A percentile compares a stretch with the other conserved stretches of the same genome.
Evolutionary conservation across 2,797 vertebrate species (phyloP).

Genomic region (Chelidonichthys spinosus): DNA sequence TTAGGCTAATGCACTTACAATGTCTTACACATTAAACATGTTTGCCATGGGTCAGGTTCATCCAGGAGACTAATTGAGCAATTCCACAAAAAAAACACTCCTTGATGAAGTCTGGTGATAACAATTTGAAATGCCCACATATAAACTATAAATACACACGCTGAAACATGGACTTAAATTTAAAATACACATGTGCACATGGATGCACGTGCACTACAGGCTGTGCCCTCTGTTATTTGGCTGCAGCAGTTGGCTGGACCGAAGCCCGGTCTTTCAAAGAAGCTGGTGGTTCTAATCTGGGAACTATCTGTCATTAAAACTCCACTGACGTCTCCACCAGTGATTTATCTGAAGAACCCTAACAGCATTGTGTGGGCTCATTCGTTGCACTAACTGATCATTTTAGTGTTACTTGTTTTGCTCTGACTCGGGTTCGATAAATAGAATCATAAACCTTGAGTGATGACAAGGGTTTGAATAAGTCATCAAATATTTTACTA

Average conservation of each 20-base stretch:
- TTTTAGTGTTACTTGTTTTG: conserved; percentile 10
- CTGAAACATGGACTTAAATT: neutral
- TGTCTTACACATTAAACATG: conserved; percentile 70
- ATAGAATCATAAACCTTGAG: neutral
- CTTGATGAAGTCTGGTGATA: conserved; percentile 20
- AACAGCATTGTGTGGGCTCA: conserved; percentile 3
- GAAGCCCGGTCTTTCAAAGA: conserved; percentile 21
- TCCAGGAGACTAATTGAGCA: conserved; percentile 60
- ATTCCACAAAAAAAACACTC: conserved; percentile 45
- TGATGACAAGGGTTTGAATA: neutral
- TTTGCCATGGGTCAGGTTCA: conserved; percentile 56
- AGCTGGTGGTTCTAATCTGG: conserved; percentile 33
- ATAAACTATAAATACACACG: neutral
- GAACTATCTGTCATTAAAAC: conserved; percentile 29
- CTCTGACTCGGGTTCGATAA: neutral
- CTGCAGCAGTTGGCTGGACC: conserved; percentile 12
- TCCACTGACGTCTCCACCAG: neutral
- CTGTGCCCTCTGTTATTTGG: conserved; percentile 16
- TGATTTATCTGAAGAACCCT: conserved; percentile 15
- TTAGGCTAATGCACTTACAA: conserved; percentile 90
- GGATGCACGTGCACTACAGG: conserved; percentile 5
- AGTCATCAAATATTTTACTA: neutral
- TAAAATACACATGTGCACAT: conserved; percentile 6
- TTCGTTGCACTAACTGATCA: neutral
- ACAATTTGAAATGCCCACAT: neutral